These are phyloP conservation scores for Tetranychus urticae DNA, from an alignment of 1,140 invertebrate genomes.

Conservation along the genomic window DNA sequence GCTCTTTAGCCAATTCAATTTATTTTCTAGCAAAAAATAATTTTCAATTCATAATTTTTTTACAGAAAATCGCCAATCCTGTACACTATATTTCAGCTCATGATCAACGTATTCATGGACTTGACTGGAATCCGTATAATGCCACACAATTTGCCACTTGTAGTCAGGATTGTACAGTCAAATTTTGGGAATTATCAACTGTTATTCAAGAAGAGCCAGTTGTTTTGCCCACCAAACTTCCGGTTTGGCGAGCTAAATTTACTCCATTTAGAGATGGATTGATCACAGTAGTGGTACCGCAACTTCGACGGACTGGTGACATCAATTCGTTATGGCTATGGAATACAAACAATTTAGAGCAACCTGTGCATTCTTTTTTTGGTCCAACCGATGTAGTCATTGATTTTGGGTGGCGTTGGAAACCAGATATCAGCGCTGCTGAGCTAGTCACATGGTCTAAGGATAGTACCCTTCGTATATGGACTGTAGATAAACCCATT, in stretches of 20 bases:
- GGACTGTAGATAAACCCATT: constrained; percentile 59
- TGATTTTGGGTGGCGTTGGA: constrained; percentile 66
- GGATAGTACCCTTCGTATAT: constrained; percentile 70
- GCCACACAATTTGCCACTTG: constrained; percentile 67
- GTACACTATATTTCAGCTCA: constrained; percentile 81
- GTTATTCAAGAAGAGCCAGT: constrained; percentile 45
- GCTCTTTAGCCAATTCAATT: too few relatives aligned
- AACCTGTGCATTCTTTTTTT: constrained; percentile 60
- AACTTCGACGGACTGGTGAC: constrained; percentile 15
- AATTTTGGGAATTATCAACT: constrained; percentile 69
- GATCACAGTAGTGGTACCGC: constrained; percentile 63
- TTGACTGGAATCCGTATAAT: constrained; percentile 63
- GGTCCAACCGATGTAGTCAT: constrained; percentile 79
- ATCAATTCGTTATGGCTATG: constrained; percentile 40
- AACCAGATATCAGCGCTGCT: constrained; percentile 22
- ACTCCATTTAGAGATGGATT: constrained; percentile 68
- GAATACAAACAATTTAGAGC: constrained; percentile 39
- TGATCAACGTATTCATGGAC: constrained; percentile 67
- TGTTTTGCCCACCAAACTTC: constrained; percentile 50
- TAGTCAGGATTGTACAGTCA: constrained; percentile 79
- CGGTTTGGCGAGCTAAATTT: constrained; percentile 77
- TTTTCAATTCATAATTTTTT: constrained; percentile 5
- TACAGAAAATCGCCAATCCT: constrained; percentile 47
- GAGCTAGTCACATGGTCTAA: constrained; percentile 86
- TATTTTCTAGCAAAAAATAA: not conserved